A percentile compares a stretch with the other conserved stretches of the same genome.
These are phyloP conservation scores for Galeopsomyia nigrocyanea DNA, from an alignment of 2,888 invertebrate species.

Conservation along the genomic window DNA sequence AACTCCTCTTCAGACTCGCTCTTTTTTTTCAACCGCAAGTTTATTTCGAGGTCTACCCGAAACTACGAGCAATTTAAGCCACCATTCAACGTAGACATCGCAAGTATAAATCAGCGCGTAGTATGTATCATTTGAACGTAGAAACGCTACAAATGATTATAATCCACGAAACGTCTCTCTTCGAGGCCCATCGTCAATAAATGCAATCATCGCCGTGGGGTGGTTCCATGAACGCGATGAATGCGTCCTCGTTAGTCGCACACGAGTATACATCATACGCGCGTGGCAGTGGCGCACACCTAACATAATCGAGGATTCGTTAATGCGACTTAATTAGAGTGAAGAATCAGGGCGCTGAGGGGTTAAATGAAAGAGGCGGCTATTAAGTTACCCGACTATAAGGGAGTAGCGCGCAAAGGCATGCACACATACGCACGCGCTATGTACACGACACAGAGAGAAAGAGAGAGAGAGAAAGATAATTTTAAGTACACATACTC, in stretches of 20 bases:
- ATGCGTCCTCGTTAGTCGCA: not conserved
- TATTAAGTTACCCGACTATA: conserved; percentile 23
- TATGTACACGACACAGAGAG: not conserved
- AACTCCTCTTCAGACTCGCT: too few relatives aligned
- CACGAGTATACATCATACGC: not conserved
- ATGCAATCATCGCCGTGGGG: too few relatives aligned
- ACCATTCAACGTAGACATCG: too few relatives aligned
- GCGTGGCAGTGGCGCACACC: not conserved
- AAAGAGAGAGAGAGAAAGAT: conserved; percentile 4
- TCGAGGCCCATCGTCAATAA: too few relatives aligned
- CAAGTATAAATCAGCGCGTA: too few relatives aligned
- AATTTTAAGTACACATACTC: conserved; percentile 28
- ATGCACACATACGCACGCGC: not conserved
- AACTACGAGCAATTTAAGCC: too few relatives aligned
- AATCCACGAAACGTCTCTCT: too few relatives aligned
- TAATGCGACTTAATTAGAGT: conserved; percentile 39
- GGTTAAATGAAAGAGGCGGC: conserved; percentile 36
- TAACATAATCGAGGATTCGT: conserved; percentile 26
- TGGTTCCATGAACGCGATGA: too few relatives aligned
- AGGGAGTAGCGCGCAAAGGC: not conserved
- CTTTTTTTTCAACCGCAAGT: too few relatives aligned
- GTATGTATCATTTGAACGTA: too few relatives aligned
- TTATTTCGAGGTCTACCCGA: too few relatives aligned
- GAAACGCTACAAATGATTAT: too few relatives aligned
- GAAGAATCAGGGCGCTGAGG: conserved; percentile 23